These are phyloP conservation scores for Cephus nigrinus DNA, from an alignment of 2,888 invertebrate species.

Conservation along the genomic window DNA sequence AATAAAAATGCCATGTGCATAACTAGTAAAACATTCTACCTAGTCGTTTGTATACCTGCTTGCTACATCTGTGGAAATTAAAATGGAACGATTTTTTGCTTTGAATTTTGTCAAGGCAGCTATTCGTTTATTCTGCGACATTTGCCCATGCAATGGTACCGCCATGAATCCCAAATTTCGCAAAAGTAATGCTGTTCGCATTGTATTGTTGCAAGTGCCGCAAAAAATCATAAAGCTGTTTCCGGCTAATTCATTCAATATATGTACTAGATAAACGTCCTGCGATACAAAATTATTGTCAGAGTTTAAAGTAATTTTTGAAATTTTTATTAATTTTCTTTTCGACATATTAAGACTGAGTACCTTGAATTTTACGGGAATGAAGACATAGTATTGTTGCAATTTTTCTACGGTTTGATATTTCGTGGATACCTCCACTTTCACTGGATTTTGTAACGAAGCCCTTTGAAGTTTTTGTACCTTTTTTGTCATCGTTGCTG, in stretches of 20 bases:
- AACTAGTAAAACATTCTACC: background rate
- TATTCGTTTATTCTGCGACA: conserved; percentile 96
- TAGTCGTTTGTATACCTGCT: conserved; percentile 74
- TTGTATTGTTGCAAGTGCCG: conserved; percentile 92
- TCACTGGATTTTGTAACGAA: conserved; percentile 92
- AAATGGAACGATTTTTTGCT: conserved; percentile 89
- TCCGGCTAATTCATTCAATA: conserved; percentile 94
- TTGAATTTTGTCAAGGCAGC: conserved; percentile 97
- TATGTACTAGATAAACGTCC: conserved; percentile 96
- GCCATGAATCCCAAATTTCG: conserved; percentile 92
- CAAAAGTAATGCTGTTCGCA: conserved; percentile 88
- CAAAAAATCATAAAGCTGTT: conserved; percentile 98
- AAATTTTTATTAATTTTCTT: background rate
- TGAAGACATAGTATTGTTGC: conserved; percentile 93
- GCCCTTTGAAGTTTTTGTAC: conserved; percentile 96
- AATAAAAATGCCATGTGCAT: background rate
- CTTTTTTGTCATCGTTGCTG: conserved; percentile 99
- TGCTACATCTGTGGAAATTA: conserved; percentile 98
- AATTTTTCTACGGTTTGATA: conserved; percentile 98
- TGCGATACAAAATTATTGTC: conserved; percentile 59
- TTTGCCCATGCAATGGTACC: conserved; percentile 98
- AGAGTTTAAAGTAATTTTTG: background rate
- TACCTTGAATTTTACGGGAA: conserved; percentile 96
- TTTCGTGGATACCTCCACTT: conserved; percentile 95
- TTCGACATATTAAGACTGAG: conserved; percentile 18